Evolutionary conservation across 2,888 invertebrate species (phyloP).

Genomic region (Pyrgus malvae): DNA sequence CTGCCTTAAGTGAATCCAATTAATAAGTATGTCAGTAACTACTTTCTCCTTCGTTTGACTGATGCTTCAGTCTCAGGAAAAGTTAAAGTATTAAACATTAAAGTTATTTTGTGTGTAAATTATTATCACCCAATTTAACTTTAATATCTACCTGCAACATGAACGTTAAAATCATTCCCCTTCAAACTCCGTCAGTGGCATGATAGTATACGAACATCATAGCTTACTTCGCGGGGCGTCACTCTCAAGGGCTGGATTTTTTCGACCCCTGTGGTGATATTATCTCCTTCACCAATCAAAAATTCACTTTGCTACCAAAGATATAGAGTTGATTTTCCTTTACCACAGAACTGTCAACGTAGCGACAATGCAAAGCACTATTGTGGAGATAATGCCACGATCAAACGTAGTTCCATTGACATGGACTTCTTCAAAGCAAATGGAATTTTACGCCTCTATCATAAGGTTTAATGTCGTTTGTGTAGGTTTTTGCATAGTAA

Average conservation of each 20-base stretch:
- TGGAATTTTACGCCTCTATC: constrained; percentile 32
- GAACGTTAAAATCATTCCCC: constrained; percentile 23
- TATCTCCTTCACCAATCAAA: constrained; percentile 46
- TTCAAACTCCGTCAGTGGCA: constrained; percentile 43
- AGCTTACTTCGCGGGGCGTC: constrained; percentile 80
- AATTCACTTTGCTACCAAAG: constrained; percentile 46
- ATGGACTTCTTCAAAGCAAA: constrained; percentile 31
- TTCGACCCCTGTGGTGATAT: constrained; percentile 74
- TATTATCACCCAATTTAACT: no score
- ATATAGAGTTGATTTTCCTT: constrained; percentile 46
- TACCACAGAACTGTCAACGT: constrained; percentile 60
- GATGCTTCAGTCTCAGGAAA: no score
- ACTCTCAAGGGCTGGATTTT: constrained; percentile 72
- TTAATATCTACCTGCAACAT: not conserved
- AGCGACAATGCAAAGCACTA: constrained; percentile 75
- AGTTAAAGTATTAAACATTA: no score
- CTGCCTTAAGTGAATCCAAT: no score
- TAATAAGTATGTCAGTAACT: no score
- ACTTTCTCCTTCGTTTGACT: no score
- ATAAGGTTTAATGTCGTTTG: constrained; percentile 42
- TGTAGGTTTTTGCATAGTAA: constrained; percentile 36
- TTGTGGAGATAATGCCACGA: constrained; percentile 77
- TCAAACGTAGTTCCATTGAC: constrained; percentile 75
- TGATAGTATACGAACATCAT: constrained; percentile 72
- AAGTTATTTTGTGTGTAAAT: no score